These are phyloP conservation scores for Trogon melanurus DNA, from an alignment of 2,113 vertebrate species.

Conservation along the genomic window DNA sequence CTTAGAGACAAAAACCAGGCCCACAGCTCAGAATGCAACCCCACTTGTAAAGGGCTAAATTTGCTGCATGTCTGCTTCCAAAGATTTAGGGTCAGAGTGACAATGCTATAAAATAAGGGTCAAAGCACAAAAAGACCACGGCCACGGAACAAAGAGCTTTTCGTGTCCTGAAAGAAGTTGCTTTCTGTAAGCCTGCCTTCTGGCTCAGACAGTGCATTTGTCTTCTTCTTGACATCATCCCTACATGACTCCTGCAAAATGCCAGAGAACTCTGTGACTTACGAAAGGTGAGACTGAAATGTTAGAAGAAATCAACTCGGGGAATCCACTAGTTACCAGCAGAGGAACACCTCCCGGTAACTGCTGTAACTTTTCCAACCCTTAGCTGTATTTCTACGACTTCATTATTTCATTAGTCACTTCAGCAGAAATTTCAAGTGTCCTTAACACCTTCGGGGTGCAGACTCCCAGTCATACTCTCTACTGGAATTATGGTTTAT, in stretches of 20 bases:
- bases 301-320: background rate
- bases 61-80: constrained; percentile 46
- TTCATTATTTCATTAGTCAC: background rate
- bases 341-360: background rate
- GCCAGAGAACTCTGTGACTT: background rate
- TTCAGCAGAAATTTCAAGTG: background rate
- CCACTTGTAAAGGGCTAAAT: constrained; percentile 30
- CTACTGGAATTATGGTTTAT: background rate
- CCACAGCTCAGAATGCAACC: background rate
- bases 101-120: constrained; percentile 61
- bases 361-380: background rate
- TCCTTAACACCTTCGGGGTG: background rate
- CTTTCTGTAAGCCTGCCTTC: constrained; percentile 47
- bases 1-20: constrained; percentile 17
- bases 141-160: constrained; percentile 62
- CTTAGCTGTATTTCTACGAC: background rate
- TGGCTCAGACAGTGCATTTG: constrained; percentile 31
- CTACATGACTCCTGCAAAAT: constrained; percentile 11
- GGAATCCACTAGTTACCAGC: background rate
- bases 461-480: background rate
- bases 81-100: constrained; percentile 62
- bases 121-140: constrained; percentile 62
- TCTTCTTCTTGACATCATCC: constrained; percentile 49
- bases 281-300: background rate
- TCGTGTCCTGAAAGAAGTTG: constrained; percentile 53